Evolutionary conservation across 2,113 vertebrate genomes (phyloP), one percentile per base, ranked within the genome.

Genomic region (Silurus asotus): DNA sequence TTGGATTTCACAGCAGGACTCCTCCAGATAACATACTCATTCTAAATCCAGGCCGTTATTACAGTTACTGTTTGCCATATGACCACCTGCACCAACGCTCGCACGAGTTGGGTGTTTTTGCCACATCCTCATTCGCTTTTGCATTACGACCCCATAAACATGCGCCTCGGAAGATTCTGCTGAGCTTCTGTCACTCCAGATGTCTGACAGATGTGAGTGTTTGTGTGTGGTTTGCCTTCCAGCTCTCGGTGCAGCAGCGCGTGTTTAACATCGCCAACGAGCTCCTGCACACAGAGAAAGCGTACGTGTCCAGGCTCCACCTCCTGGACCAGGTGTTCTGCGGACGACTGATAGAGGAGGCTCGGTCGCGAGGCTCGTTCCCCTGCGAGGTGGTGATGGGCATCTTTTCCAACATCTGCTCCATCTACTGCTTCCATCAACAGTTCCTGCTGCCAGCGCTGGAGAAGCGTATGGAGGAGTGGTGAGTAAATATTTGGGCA

Each of bases 351-450:
- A 91, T 97, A 90, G 97, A 97, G 87, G 97, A 98, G 93, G 95
- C 96, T 0, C 94, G 96, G 6, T 94, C 93, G 7, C 95, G 96
- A 82, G 94, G 93, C 87, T 96, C 96, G 62, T 96, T 98, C 88
- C 97, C 97, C 0, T 94, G 93, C 0, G 97, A 98, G 5, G 95
- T 98, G n/a, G 95, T 98, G 61, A 96, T 96, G 74, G 96, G 97
- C 78, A 96, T 98, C 93, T 98, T 97, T 93, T 96, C 97, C 91
- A 98, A 98, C 93, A 98, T 97, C 92, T 97, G 96, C 92, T 97
- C 97, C 91, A 98, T 98, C 92, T 96, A 97, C 90, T 96, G 96
- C 80, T 98, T 98, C 93, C 97, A 98, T 77, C 97, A 97, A 88
- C 96, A 98, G 92, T 98, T 98, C 89, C 94, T 98, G 88, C 93